phyloP scores from a whole-genome alignment of 2,797 vertebrate species.

The Phoeniculus purpureus region DNA sequence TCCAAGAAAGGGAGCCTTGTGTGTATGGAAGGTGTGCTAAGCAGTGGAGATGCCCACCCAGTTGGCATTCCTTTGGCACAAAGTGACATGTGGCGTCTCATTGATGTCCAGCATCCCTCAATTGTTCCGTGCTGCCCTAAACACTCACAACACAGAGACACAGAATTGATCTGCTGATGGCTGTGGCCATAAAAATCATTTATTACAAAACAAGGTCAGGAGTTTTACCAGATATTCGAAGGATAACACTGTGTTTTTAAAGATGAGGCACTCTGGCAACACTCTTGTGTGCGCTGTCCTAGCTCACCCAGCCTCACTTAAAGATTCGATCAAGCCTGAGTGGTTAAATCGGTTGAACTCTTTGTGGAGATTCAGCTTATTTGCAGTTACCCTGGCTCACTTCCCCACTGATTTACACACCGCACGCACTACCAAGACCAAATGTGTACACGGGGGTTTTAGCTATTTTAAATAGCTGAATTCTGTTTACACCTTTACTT shows the following conservation, averaged over 20 bases:
- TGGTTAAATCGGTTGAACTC: neutral
- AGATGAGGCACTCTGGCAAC: neutral
- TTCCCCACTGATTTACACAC: neutral
- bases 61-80: neutral
- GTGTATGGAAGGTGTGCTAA: neutral
- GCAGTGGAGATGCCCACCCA: neutral
- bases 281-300: neutral
- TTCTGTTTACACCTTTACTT: neutral
- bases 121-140: neutral
- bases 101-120: neutral
- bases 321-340: neutral
- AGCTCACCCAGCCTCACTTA: neutral
- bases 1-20: neutral
- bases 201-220: neutral
- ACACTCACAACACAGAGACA: too few relatives aligned
- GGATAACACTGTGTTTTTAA: neutral
- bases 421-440: neutral
- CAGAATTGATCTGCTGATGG: neutral
- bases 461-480: neutral
- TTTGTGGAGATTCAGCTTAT: neutral
- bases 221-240: neutral
- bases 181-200: neutral
- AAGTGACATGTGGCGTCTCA: neutral
- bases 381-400: neutral
- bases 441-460: neutral